Evolutionary conservation across 2,113 vertebrate species (phyloP).

Genomic region (Ploceus nigricollis): DNA sequence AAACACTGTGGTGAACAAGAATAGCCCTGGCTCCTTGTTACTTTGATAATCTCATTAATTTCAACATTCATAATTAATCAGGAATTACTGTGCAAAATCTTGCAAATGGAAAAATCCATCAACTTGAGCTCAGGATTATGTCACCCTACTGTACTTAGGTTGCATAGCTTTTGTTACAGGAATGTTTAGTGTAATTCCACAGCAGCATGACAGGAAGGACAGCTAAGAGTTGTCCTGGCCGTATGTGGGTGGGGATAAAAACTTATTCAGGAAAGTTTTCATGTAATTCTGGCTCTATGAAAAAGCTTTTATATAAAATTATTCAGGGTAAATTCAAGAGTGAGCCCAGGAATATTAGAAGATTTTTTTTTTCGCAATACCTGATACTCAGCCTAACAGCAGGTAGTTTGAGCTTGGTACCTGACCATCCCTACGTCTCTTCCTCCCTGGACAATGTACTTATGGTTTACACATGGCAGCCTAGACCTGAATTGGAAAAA

Average conservation of each 20-base stretch:
- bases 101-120: neutral
- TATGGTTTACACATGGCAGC: neutral
- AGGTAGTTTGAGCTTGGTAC: neutral
- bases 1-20: neutral
- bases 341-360: neutral
- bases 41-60: neutral
- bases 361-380: neutral
- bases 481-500: neutral
- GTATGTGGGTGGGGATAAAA: neutral
- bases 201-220: neutral
- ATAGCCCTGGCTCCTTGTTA: neutral
- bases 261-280: neutral
- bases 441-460: rapidly evolving
- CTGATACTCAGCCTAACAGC: neutral
- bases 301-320: neutral
- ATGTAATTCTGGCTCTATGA: neutral
- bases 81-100: neutral
- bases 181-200: neutral
- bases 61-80: neutral
- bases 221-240: neutral
- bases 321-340: neutral
- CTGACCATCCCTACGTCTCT: neutral
- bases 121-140: neutral
- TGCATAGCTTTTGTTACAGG: neutral
- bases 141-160: neutral